Conservation (phyloP, 2,888 invertebrate species). For the Hecatera dysodea region DNA sequence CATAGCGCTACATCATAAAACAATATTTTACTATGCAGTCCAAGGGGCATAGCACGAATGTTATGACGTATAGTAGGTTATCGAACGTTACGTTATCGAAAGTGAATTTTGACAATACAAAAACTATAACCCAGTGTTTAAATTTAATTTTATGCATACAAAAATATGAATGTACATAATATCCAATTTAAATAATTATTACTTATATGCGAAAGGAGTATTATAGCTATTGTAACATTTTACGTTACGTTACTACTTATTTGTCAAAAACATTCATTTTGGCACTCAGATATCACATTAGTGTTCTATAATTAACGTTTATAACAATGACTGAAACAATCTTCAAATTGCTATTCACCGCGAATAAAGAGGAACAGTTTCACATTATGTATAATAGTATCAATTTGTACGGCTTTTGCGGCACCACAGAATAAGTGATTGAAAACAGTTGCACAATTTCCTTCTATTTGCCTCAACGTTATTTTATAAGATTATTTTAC, state of each 20-base stretch:
- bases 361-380: constrained; percentile 47
- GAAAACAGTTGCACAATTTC: constrained; percentile 8
- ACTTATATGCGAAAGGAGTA: too few relatives aligned
- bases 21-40: background rate
- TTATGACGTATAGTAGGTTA: too few relatives aligned
- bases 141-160: too few relatives aligned
- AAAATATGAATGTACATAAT: too few relatives aligned
- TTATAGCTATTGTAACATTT: too few relatives aligned
- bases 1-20: background rate
- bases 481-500: constrained; percentile 3
- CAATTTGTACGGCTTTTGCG: constrained; percentile 61
- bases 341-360: constrained; percentile 69
- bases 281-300: constrained; percentile 11
- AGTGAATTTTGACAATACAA: too few relatives aligned
- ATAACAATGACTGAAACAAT: constrained; percentile 46
- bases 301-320: constrained; percentile 6
- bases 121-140: too few relatives aligned
- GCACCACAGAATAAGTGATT: constrained; percentile 59
- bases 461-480: background rate
- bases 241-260: too few relatives aligned
- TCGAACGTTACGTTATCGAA: too few relatives aligned
- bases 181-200: too few relatives aligned
- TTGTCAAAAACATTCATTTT: too few relatives aligned
- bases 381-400: constrained; percentile 69
- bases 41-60: too few relatives aligned